Base-by-base conservation (phyloP, 1,140 invertebrate genomes). In the Centruroides sculpturatus region DNA sequence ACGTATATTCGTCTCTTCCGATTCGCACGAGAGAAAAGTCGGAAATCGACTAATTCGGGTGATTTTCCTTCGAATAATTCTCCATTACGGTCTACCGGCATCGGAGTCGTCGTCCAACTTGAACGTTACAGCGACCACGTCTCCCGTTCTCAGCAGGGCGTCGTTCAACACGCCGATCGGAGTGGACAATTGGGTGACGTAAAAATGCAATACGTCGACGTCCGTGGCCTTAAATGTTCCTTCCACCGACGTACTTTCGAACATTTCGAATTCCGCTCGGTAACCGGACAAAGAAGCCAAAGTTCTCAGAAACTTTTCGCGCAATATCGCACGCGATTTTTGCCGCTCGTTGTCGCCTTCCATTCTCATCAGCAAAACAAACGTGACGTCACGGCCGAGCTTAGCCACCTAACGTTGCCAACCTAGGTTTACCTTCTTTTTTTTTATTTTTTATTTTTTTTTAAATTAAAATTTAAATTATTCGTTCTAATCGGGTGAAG, bases 241-340 rank as follows among this genome's bases (percentile, higher is more conserved):
- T n/a, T 35, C 11, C 8, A 61, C 60, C 13, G 12, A 51, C 3
- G 60, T 61, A 11, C 59, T 61, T 51, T 61, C 60, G 46, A 49
- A 34, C 56, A 61, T 48, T 10, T 12, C 35, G 34, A 61, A 61
- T 6, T 11, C 59, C 13, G 46, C 56, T 13, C 23, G 12, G 2
- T 35, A 5, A 1, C 47, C 46, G 4, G 11, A 12, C 55, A 61
- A 48, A 12, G 60, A 59, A 36, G 60, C 49, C n/a, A 61, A 6
- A 6, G 50, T 41, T 47, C 60, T n/a, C 5, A 61, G 23, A 47
- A 61, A 61, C 8, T 54, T 23, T 53, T 61, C 60, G 5, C 60
- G 55, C 7, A 61, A 41, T 12, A 47, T 34, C 4, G 56, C 47
- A 12, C 60, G n/a, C 9, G 55, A 55, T n/a, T 36, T 36, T 63